phyloP scores from a whole-genome alignment of 2,113 vertebrate genomes.

The Sterrhoptilus dennistouni region DNA sequence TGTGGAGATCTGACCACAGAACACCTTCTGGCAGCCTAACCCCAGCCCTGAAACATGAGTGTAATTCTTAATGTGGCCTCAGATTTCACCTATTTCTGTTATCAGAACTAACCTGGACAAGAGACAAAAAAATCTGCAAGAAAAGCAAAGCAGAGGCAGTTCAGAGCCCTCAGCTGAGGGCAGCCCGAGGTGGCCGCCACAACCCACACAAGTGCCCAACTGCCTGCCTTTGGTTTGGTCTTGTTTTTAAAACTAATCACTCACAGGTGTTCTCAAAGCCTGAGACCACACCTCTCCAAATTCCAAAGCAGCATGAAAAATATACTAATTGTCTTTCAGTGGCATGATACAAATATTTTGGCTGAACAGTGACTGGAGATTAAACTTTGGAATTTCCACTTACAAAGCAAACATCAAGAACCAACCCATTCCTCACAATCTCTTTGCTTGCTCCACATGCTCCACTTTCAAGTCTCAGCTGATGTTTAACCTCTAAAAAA shows the following conservation, averaged over 20 bases:
- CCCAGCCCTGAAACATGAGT: not conserved
- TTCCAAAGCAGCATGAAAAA: not conserved
- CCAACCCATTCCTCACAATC: fast-evolving
- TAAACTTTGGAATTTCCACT: not conserved
- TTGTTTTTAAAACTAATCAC: not conserved
- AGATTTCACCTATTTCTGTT: not conserved
- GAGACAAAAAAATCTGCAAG: not conserved
- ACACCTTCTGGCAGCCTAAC: not conserved
- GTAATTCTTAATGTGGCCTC: not conserved
- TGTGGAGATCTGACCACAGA: not conserved
- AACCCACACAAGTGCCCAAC: not conserved
- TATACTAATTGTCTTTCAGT: not conserved
- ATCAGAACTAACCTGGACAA: not conserved
- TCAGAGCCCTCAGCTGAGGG: not conserved
- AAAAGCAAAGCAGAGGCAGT: not conserved
- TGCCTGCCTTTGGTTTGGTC: not conserved
- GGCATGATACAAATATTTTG: not conserved
- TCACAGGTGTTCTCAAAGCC: not conserved
- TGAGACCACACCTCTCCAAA: not conserved
- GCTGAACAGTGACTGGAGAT: not conserved
- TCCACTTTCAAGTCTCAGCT: not conserved
- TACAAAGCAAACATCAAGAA: not conserved
- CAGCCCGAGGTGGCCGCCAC: fast-evolving
- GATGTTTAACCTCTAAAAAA: not conserved
- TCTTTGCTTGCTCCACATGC: fast-evolving